Base-by-base conservation (phyloP, 2,113 vertebrate species). In the Salminus brasiliensis region DNA sequence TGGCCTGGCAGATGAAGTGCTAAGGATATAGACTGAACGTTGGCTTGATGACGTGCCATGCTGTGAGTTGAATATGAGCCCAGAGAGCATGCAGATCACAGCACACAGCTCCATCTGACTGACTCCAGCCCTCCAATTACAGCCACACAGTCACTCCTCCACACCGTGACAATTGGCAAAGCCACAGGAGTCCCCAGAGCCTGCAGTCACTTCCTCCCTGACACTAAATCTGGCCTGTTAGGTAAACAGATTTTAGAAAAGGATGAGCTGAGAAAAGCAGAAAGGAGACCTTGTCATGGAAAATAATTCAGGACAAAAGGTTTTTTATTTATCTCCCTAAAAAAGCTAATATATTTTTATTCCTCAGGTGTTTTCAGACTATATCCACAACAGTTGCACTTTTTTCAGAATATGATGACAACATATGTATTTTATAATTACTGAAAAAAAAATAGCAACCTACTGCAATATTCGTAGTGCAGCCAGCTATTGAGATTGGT, bases 131-230 rank as follows among this genome's bases (percentile, higher is more conserved):
- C 27, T 43, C 43, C 67, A 60, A 72, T 72, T 43, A 55, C 43
- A n/a, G 29, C 49, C 43, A 55, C 52, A 45, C 27, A n/a, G n/a
- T 21, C 47, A 29, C 34, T 76, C 29, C 45, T 62, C 27, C 39
- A 63, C 13, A 72, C 43, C 25, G 66, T 57, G 74, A 85, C 83
- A 88, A 76, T 81, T 85, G 85, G 85, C 60, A 74, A 65, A 83
- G 55, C 81, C 30, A 78, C 70, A 69, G 74, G 85, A 72, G 53
- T 16, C 32, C 75, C 23, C 32, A 27, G 4, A 65, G 66, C 75
- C 82, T 74, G 78, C 76, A 72, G 70, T 39, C 62, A 62, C 75
- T 81, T 79, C 77, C 71, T 71, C 25, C 39, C 74, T 74, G 18
- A 76, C 67, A 66, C 72, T 67, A 80, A 80, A 81, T 84, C 80